phyloP scores from a whole-genome alignment of 2,113 vertebrate species.

The Dicrurus megarhynchus region DNA sequence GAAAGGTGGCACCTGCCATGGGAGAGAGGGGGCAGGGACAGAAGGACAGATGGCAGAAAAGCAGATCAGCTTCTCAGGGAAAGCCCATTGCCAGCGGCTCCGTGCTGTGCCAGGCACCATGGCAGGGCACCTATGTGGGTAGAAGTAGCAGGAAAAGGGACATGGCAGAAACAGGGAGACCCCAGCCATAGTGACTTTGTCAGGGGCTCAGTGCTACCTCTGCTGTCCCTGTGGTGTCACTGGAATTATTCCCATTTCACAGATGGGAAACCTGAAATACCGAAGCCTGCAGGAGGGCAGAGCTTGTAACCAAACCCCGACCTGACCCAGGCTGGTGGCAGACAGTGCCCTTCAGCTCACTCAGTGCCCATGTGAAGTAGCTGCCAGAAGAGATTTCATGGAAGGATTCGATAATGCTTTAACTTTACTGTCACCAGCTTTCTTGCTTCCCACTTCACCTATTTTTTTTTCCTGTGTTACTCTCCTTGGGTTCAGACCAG shows the following conservation, averaged over 20 bases:
- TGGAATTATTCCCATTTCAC: neutral
- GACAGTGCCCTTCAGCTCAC: neutral
- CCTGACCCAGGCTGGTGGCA: fast-evolving
- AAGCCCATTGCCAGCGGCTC: fast-evolving
- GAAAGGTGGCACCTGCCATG: neutral
- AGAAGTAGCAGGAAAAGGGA: neutral
- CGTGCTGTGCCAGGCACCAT: fast-evolving
- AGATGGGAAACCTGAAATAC: neutral
- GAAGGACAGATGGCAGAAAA: constrained; percentile 1
- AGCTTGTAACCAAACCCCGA: fast-evolving
- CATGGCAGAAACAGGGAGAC: neutral
- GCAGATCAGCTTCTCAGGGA: neutral
- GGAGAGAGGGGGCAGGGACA: neutral
- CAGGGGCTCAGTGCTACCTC: neutral
- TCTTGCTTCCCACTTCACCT: neutral
- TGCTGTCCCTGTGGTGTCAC: neutral
- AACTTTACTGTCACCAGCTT: neutral
- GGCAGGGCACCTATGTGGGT: neutral
- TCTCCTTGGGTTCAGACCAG: neutral
- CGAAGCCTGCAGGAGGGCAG: neutral
- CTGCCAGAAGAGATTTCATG: neutral
- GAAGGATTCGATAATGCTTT: neutral
- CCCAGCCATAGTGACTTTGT: neutral
- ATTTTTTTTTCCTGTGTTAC: neutral
- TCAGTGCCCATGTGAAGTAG: fast-evolving